These are phyloP conservation scores for Capra hircus DNA, from an alignment of 2,113 vertebrate species.

Conservation along the genomic window DNA sequence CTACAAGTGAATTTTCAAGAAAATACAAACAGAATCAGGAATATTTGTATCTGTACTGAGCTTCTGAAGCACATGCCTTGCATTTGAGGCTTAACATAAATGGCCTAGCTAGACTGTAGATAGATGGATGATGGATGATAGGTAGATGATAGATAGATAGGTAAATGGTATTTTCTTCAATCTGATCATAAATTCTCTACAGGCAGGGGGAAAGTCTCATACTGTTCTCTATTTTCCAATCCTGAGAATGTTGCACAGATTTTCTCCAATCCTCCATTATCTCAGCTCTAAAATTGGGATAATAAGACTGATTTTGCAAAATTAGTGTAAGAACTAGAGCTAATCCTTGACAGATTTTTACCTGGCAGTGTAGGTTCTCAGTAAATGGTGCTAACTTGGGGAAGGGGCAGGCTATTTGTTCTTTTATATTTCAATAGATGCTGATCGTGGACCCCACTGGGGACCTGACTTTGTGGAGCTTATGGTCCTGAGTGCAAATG, in stretches of 20 bases:
- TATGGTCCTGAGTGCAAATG: background rate
- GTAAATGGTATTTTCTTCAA: background rate
- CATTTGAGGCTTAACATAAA: background rate
- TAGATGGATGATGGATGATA: background rate
- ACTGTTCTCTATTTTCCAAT: background rate
- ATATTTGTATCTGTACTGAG: background rate
- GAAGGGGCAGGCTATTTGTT: background rate
- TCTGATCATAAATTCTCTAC: background rate
- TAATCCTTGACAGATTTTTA: background rate
- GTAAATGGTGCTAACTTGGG: background rate
- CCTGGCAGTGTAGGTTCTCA: background rate
- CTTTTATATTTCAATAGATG: background rate
- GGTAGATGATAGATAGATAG: background rate
- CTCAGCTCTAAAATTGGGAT: background rate
- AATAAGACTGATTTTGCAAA: background rate
- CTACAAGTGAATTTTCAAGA: background rate
- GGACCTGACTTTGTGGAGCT: background rate
- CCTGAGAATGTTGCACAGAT: background rate
- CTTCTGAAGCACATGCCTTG: background rate
- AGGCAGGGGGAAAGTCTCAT: background rate
- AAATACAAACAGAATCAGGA: background rate
- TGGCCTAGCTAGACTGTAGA: background rate
- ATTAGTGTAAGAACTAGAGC: background rate
- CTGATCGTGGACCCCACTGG: fast-evolving
- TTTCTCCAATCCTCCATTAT: background rate